phyloP scores from a whole-genome alignment of 2,797 vertebrate genomes.

The Xenopus petersii region DNA sequence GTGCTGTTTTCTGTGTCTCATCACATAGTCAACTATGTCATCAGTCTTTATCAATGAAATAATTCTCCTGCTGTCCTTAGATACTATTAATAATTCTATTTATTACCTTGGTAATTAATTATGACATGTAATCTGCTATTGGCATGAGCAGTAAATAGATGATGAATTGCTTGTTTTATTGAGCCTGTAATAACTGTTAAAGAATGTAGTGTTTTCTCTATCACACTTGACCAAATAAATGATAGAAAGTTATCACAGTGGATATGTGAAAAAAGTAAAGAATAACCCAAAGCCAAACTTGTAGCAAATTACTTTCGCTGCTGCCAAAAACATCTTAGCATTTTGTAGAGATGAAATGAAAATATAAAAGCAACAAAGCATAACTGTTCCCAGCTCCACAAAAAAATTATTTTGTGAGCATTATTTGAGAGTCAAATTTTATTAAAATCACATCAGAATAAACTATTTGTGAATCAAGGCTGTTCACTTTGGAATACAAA shows the following conservation, averaged over 20 bases:
- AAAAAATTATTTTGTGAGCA: constrained; percentile 36
- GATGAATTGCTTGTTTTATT: constrained; percentile 85
- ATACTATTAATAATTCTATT: constrained; percentile 85
- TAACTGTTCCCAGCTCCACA: constrained; percentile 18
- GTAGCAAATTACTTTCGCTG: constrained; percentile 19
- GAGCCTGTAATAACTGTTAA: constrained; percentile 59
- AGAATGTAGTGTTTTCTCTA: constrained; percentile 31
- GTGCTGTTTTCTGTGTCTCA: constrained; percentile 77
- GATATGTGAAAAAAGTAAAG: constrained; percentile 25
- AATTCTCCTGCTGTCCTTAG: constrained; percentile 74
- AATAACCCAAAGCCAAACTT: constrained; percentile 23
- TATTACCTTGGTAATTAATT: constrained; percentile 90
- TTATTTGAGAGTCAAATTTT: constrained; percentile 47
- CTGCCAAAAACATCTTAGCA: constrained; percentile 33
- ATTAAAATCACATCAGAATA: constrained; percentile 31
- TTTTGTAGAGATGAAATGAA: constrained; percentile 23
- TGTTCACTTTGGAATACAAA: constrained; percentile 24
- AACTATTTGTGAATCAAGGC: constrained; percentile 36
- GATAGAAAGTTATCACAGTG: constrained; percentile 39
- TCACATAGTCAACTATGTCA: constrained; percentile 85
- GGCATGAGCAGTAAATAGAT: constrained; percentile 80
- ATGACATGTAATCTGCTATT: constrained; percentile 85
- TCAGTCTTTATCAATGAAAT: constrained; percentile 89
- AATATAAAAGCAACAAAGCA: constrained; percentile 26
- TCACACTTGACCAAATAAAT: constrained; percentile 28